Conservation (phyloP, 92 coral and sea anemone genomes). For the Bergia sp. region DNA sequence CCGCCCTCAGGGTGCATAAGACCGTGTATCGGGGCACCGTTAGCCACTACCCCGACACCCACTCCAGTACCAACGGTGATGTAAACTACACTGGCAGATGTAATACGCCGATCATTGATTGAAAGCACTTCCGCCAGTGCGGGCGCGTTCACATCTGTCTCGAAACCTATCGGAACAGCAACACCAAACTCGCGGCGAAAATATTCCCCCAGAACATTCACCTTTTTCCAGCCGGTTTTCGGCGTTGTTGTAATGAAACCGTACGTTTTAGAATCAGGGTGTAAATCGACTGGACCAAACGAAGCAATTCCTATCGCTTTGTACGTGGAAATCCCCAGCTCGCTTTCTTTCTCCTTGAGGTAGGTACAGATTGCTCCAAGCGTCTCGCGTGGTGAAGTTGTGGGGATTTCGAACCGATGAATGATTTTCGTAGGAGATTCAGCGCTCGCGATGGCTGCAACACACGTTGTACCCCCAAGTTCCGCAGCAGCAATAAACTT, state of each 20-base stretch:
- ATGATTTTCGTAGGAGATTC: slow-evolving; percentile 61
- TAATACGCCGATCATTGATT: slow-evolving; percentile 8
- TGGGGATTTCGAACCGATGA: slow-evolving; percentile 64
- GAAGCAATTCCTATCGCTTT: slow-evolving; percentile 87
- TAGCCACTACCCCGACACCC: slow-evolving; percentile 83
- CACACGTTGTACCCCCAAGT: slow-evolving; percentile 91
- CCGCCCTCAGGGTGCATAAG: slow-evolving; percentile 96
- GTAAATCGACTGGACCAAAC: slow-evolving; percentile 92
- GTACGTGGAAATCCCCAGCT: slow-evolving; percentile 52
- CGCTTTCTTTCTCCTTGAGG: slow-evolving; percentile 60
- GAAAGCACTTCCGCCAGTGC: slow-evolving; percentile 76
- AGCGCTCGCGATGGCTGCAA: slow-evolving; percentile 80
- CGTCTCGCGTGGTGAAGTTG: slow-evolving; percentile 66
- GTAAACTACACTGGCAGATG: slow-evolving; percentile 67
- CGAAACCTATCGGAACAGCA: slow-evolving; percentile 71
- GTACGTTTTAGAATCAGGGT: slow-evolving; percentile 70
- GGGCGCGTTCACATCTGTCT: slow-evolving; percentile 93
- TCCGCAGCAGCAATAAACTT: slow-evolving; percentile 85
- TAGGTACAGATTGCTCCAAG: slow-evolving; percentile 55
- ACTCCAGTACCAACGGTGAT: slow-evolving; percentile 94
- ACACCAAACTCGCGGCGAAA: slow-evolving; percentile 68
- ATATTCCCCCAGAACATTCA: slow-evolving; percentile 65
- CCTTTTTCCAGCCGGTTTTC: slow-evolving; percentile 77
- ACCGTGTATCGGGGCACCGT: slow-evolving; percentile 89
- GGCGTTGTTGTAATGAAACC: slow-evolving; percentile 90